A percentile compares a stretch with the other conserved stretches of the same genome.
Conservation (phyloP, 2,888 invertebrate species). For the Zhuqinia jingwanae region DNA sequence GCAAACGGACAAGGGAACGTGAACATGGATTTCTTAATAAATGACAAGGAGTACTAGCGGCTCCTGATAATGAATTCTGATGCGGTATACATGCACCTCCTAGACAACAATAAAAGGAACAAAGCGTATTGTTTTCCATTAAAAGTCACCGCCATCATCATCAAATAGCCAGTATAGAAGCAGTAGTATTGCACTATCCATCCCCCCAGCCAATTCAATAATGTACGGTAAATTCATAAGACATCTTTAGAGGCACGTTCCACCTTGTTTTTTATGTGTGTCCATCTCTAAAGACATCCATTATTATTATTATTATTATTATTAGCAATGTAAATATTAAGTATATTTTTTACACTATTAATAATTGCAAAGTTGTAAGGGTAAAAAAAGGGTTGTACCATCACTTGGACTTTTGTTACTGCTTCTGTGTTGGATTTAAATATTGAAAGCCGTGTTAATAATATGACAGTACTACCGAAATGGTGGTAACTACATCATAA, state of each 20-base stretch:
- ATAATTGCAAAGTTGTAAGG: not conserved
- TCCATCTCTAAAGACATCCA: not conserved
- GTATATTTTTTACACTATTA: conserved; percentile 34
- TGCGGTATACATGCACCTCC: not conserved
- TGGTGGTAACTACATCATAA: conserved; percentile 2
- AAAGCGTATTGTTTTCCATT: conserved; percentile 41
- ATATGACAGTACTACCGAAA: not conserved
- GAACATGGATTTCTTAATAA: too few species aligned
- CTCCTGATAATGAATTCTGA: conserved; percentile 19
- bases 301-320: not conserved
- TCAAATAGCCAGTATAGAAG: not conserved
- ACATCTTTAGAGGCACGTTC: not conserved
- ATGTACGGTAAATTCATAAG: not conserved
- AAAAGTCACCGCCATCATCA: not conserved
- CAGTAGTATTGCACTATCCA: not conserved
- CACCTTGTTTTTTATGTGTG: too few species aligned
- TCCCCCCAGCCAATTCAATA: too few species aligned
- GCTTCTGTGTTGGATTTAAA: not conserved
- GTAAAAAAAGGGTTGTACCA: conserved; percentile 20
- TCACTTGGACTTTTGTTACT: not conserved
- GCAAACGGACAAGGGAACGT: too few species aligned
- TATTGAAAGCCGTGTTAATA: not conserved
- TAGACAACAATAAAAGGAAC: not conserved
- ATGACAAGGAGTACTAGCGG: too few species aligned
- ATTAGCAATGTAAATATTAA: conserved; percentile 51